Percentiles rank a stretch among this genome's conserved stretches.
phyloP scores from a whole-genome alignment of 2,888 invertebrate species.

The Anaspis maculata region DNA sequence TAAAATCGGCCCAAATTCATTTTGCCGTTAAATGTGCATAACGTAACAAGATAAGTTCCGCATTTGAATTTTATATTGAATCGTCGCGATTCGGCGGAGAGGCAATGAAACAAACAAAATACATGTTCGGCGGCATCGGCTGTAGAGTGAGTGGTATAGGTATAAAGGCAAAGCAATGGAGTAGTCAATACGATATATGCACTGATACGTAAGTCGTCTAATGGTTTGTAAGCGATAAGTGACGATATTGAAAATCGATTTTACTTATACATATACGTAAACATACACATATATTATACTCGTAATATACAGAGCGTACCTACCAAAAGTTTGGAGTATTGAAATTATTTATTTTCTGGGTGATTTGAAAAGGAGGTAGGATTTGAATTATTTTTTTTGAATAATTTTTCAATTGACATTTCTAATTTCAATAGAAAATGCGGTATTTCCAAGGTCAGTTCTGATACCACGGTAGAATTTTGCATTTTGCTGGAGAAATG shows the following conservation, averaged over 20 bases:
- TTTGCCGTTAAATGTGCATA: slow-evolving; percentile 8
- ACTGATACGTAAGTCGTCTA: slow-evolving; percentile 33
- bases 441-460: too few relatives aligned
- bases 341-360: too few relatives aligned
- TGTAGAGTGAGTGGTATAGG: too few relatives aligned
- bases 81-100: slow-evolving; percentile 21
- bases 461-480: too few relatives aligned
- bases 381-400: too few relatives aligned
- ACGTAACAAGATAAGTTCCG: slow-evolving; percentile 12
- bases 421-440: too few relatives aligned
- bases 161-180: slow-evolving; percentile 25
- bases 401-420: too few relatives aligned
- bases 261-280: slow-evolving; percentile 16
- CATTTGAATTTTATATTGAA: slow-evolving; percentile 17
- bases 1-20: too few relatives aligned
- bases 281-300: slow-evolving; percentile 1
- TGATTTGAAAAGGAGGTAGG: too few relatives aligned
- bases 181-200: slow-evolving; percentile 30
- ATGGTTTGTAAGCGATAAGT: slow-evolving; percentile 35
- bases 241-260: slow-evolving; percentile 33
- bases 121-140: slow-evolving; percentile 20
- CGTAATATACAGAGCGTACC: too few relatives aligned
- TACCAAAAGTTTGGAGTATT: too few relatives aligned
- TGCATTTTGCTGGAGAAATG: too few relatives aligned
- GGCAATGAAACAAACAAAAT: slow-evolving; percentile 23